These are phyloP conservation scores for Leptinotarsa lineolata DNA, from an alignment of 1,140 invertebrate species.

Conservation along the genomic window DNA sequence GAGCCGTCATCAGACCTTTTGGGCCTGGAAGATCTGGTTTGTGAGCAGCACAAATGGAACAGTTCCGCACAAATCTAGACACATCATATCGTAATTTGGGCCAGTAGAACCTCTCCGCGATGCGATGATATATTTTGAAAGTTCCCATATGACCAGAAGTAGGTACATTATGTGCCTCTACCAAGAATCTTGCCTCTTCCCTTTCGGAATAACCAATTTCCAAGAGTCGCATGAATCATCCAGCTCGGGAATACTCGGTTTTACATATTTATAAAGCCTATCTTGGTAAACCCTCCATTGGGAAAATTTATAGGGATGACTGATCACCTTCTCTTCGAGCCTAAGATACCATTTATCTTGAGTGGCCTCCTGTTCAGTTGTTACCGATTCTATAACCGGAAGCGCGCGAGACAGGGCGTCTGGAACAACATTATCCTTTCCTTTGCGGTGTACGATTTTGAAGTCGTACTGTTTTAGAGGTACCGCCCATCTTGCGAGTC, in stretches of 20 bases:
- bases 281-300: no score
- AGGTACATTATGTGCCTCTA: no score
- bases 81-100: no score
- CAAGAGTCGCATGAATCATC: background rate
- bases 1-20: no score
- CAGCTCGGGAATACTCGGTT: background rate
- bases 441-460: constrained; percentile 12
- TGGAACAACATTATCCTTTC: background rate
- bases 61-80: no score
- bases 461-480: constrained; percentile 55
- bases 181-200: no score
- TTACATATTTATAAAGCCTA: background rate
- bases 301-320: background rate
- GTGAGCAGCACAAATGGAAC: no score
- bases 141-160: no score
- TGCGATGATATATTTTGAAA: no score
- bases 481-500: constrained; percentile 56
- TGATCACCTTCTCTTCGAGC: background rate
- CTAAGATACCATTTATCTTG: background rate
- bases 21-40: no score
- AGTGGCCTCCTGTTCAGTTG: background rate
- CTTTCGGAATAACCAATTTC: no score
- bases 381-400: background rate
- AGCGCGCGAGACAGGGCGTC: background rate
- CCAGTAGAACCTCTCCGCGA: no score